phyloP scores from a whole-genome alignment of 2,888 invertebrate species.

The Drosophila merina region DNA sequence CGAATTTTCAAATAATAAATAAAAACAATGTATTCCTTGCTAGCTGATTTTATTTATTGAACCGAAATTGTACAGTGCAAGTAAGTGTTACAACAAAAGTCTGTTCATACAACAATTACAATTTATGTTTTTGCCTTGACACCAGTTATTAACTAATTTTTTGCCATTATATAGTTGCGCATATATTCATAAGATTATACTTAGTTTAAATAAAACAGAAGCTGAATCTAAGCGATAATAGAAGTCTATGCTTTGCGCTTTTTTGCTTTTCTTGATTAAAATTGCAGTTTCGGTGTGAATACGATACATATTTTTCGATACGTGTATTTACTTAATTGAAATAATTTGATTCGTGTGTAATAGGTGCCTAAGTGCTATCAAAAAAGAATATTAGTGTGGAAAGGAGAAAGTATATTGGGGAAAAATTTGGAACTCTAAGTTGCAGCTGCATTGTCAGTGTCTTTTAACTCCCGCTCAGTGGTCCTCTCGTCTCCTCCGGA shows the following conservation, averaged over 20 bases:
- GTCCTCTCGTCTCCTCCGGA: constrained; percentile 11
- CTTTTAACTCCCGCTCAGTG: constrained; percentile 27
- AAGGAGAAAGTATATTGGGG: constrained; percentile 38
- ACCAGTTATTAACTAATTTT: constrained; percentile 42
- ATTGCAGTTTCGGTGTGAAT: constrained; percentile 36
- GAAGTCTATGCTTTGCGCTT: constrained; percentile 47
- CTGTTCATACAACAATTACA: constrained; percentile 37
- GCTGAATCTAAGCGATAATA: constrained; percentile 50
- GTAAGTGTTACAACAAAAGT: constrained; percentile 50
- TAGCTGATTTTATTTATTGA: constrained; percentile 70
- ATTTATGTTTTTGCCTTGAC: constrained; percentile 38
- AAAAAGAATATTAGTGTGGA: constrained; percentile 53
- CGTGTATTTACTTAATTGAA: constrained; percentile 59
- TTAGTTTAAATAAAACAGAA: constrained; percentile 52
- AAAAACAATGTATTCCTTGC: constrained; percentile 12
- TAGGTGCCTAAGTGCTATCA: constrained; percentile 57
- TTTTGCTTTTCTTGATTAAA: constrained; percentile 44
- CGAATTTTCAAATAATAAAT: neutral
- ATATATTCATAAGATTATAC: constrained; percentile 31
- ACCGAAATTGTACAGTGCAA: constrained; percentile 62
- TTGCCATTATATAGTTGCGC: constrained; percentile 44
- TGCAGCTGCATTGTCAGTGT: constrained; percentile 58
- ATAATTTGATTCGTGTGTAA: constrained; percentile 36
- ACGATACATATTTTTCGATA: constrained; percentile 39
- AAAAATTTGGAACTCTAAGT: constrained; percentile 51